phyloP scores from a whole-genome alignment of 2,797 vertebrate species.

The Phalanger gymnotis region DNA sequence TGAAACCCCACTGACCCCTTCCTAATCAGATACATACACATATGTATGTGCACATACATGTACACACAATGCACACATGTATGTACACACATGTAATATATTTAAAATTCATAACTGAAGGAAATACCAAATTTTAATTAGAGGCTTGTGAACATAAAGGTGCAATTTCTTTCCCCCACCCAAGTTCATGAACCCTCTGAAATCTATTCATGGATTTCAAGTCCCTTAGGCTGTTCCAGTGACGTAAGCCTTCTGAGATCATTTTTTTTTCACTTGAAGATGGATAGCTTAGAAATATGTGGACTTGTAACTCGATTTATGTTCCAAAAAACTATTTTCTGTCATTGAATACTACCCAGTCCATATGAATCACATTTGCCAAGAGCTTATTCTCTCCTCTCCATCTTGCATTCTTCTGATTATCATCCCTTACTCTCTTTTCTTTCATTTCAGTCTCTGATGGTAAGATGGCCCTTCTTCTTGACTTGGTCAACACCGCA shows the following conservation, averaged over 20 bases:
- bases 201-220: neutral
- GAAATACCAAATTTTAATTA: neutral
- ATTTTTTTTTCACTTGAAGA: neutral
- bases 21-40: neutral
- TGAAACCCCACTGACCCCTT: neutral
- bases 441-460: neutral
- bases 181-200: neutral
- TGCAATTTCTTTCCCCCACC: neutral
- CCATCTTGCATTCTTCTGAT: neutral
- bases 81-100: neutral
- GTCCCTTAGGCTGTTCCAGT: neutral
- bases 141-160: neutral
- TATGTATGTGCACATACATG: neutral
- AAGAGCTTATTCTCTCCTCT: neutral
- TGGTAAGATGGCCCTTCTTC: neutral
- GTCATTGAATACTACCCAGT: neutral
- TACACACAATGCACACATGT: neutral
- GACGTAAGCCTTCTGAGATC: neutral
- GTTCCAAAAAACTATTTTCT: neutral
- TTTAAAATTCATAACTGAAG: neutral
- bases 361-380: neutral
- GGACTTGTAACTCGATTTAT: neutral
- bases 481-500: neutral
- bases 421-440: neutral
- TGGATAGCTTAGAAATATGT: neutral